Conservation (phyloP, 2,888 invertebrate species). For the Latrodectus elegans region DNA sequence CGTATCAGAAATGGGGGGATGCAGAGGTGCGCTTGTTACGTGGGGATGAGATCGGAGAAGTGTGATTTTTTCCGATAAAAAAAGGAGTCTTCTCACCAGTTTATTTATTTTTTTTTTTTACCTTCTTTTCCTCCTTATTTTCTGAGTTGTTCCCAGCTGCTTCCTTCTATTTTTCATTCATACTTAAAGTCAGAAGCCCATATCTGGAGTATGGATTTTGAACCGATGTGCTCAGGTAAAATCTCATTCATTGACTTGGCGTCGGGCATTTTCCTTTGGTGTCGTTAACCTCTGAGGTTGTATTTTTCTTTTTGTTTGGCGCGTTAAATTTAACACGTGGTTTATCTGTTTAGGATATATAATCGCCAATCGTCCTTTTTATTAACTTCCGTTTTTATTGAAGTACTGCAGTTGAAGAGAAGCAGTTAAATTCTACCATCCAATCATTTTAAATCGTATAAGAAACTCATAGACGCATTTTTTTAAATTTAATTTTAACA, state of each 20-base stretch:
- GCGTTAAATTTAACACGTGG: too few relatives aligned
- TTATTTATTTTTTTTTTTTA: conserved; percentile 7
- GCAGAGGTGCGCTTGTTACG: conserved; percentile 13
- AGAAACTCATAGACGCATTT: too few relatives aligned
- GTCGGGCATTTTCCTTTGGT: not conserved
- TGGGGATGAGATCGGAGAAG: not conserved
- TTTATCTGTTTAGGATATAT: too few relatives aligned
- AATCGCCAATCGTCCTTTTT: too few relatives aligned
- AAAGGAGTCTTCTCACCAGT: conserved; percentile 8
- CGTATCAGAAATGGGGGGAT: conserved; percentile 10
- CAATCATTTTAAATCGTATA: too few relatives aligned
- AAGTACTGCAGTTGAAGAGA: too few relatives aligned
- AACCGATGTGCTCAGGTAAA: conserved; percentile 11
- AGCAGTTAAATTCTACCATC: too few relatives aligned
- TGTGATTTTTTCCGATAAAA: not conserved
- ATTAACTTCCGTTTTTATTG: too few relatives aligned
- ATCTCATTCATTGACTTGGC: conserved; percentile 27
- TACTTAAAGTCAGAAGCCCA: conserved; percentile 29
- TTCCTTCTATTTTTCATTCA: conserved; percentile 40
- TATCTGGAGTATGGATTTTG: conserved; percentile 11
- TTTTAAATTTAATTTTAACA: too few relatives aligned
- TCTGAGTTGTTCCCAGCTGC: conserved; percentile 32
- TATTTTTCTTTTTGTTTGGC: not conserved
- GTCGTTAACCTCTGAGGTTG: conserved; percentile 41
- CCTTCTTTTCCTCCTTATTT: conserved; percentile 12